Base-by-base conservation (phyloP, 2,113 vertebrate genomes). In the Tiliqua scincoides region DNA sequence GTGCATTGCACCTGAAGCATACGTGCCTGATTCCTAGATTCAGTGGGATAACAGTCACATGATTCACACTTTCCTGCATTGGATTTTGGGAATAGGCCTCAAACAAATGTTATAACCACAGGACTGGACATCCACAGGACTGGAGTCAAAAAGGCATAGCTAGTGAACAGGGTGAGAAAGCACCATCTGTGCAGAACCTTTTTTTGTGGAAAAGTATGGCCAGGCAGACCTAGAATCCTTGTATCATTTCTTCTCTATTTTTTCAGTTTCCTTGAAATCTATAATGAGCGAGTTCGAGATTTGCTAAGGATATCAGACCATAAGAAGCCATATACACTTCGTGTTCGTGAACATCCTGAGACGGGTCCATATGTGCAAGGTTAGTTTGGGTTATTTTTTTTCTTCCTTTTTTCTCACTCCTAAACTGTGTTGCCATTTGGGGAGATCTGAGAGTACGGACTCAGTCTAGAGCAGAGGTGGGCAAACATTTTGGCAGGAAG, bases 291-390 rank as follows among this genome's bases (percentile, higher is more conserved):
- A 0, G 99, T 99, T 2, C 95, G 98, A 74, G 99, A 99, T 94
- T 92, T 99, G 83, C 93, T 99, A 77, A 96, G 96, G 57, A 94
- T 94, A 57, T 93, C 97, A 43, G 97, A 97, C 82, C 93, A 91
- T 92, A 98, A 98, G 93, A 99, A 98, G 84, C 97, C 97, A 59
- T 95, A 95, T 7, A 96, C 96, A 0, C 94, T 98, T 35, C 95
- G 96, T 54, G 92, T 91, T 2, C 92, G 95, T 48, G 93, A 95
- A 1, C 94, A 96, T 70, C 98, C 99, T 11, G 98, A 99, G 83
- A 98, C 97, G 90, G 99, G 99, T 1, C 99, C 99, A 0, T 99
- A 99, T 27, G 99, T 99, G 1, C 97, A 99, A 97, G 98, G 99
- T 99, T 83, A 97, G 65, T 7, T 4, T 20, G 52, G 54, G 10